These are phyloP conservation scores for Leistus spinibarbis DNA, from an alignment of 2,888 invertebrate genomes.

Conservation along the genomic window DNA sequence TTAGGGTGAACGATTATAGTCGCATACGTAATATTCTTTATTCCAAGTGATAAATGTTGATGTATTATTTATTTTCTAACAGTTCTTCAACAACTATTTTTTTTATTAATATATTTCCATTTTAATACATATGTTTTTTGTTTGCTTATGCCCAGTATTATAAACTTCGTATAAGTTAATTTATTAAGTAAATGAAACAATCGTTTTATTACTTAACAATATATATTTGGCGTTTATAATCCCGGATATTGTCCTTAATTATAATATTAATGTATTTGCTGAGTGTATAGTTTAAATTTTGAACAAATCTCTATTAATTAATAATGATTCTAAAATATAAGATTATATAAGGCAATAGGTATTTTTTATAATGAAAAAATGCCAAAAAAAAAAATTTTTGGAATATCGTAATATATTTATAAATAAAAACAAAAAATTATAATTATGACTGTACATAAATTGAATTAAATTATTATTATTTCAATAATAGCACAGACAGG, in stretches of 20 bases:
- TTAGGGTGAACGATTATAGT: background rate
- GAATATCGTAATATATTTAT: conserved; percentile 31
- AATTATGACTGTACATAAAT: conserved; percentile 15
- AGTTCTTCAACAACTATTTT: too few species aligned
- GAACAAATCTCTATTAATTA: background rate
- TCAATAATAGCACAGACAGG: background rate
- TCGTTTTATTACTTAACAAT: too few species aligned
- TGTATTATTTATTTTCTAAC: background rate
- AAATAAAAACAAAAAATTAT: conserved; percentile 26
- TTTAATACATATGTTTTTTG: too few species aligned
- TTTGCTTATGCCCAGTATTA: too few species aligned
- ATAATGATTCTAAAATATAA: conserved; percentile 17
- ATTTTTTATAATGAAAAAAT: conserved; percentile 36
- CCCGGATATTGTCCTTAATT: too few species aligned
- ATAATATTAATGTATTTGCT: background rate
- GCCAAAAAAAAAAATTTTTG: conserved; percentile 33
- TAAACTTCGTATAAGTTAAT: too few species aligned
- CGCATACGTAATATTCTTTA: background rate
- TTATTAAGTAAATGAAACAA: too few species aligned
- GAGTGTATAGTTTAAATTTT: background rate
- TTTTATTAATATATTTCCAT: too few species aligned
- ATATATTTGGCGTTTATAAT: too few species aligned
- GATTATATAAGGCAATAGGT: conserved; percentile 35
- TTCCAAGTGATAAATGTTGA: background rate
- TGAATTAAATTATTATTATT: conserved; percentile 19